phyloP scores from a whole-genome alignment of 2,888 invertebrate genomes.

The Pherbina coryleti region DNA sequence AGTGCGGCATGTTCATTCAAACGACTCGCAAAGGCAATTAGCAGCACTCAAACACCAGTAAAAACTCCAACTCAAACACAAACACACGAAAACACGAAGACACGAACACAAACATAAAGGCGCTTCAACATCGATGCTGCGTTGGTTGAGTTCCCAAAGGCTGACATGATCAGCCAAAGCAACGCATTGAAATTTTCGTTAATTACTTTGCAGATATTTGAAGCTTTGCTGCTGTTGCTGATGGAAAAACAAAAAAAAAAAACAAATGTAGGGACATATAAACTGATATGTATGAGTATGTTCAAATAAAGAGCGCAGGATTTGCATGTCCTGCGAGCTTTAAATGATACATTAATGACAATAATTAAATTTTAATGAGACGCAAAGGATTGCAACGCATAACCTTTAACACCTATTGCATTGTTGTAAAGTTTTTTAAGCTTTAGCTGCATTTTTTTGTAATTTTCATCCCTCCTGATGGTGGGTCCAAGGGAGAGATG shows the following conservation, averaged over 20 bases:
- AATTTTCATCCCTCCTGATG: not conserved
- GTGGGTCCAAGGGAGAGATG: not conserved
- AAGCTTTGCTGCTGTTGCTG: not conserved
- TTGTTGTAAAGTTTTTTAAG: no score
- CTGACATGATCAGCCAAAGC: not conserved
- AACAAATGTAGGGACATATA: not conserved
- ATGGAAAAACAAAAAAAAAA: not conserved
- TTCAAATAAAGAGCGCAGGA: not conserved
- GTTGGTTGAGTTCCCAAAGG: not conserved
- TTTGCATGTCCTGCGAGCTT: not conserved
- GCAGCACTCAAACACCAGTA: no score
- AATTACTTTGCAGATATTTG: conserved; percentile 7
- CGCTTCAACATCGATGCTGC: no score
- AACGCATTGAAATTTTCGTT: not conserved
- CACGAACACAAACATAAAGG: no score
- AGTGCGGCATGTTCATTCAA: no score
- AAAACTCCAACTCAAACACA: no score
- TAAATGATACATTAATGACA: conserved; percentile 17
- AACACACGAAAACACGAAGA: no score
- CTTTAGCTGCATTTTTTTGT: not conserved
- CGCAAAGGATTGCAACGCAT: not conserved
- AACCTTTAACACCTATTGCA: not conserved
- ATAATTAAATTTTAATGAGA: conserved; percentile 29
- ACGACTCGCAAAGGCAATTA: no score
- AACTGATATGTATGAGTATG: no score